Conservation (phyloP, 2,888 invertebrate genomes). For the Rosalia funebris region DNA sequence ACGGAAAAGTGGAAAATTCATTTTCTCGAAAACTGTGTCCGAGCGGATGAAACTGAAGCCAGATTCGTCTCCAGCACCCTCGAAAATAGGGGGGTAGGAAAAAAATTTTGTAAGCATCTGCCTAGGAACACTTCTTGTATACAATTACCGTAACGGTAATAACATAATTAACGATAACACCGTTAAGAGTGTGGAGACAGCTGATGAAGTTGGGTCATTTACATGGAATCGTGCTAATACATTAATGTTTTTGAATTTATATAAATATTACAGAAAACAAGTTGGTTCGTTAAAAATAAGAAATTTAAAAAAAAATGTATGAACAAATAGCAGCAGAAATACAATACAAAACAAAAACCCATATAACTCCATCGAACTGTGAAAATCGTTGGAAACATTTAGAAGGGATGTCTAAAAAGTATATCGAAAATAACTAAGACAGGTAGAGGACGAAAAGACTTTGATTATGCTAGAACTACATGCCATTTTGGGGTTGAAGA, state of each 20-base stretch:
- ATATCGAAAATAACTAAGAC: constrained; percentile 20
- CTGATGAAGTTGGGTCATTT: too few relatives aligned
- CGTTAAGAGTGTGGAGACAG: too few relatives aligned
- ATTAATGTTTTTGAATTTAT: constrained; percentile 13
- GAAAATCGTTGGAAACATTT: constrained; percentile 26
- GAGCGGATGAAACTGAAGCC: too few relatives aligned
- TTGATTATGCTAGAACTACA: constrained; percentile 12
- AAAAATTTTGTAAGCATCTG: too few relatives aligned
- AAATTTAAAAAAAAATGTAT: neutral
- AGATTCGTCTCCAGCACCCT: too few relatives aligned
- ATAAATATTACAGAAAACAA: constrained; percentile 11
- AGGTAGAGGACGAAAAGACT: constrained; percentile 6
- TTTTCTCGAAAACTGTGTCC: too few relatives aligned
- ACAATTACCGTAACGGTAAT: too few relatives aligned
- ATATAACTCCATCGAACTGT: constrained; percentile 4
- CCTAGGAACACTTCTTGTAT: too few relatives aligned
- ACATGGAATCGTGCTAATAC: constrained; percentile 8
- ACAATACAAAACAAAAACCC: neutral
- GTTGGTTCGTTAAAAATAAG: neutral
- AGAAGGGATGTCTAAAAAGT: constrained; percentile 14
- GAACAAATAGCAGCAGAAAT: neutral
- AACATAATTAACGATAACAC: too few relatives aligned
- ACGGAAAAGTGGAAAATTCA: too few relatives aligned
- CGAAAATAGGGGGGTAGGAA: too few relatives aligned
- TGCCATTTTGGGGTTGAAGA: neutral